Evolutionary conservation across 1,140 invertebrate genomes (phyloP), one percentile per base, ranked within the genome.

Genomic region (Dendroctonus valens): DNA sequence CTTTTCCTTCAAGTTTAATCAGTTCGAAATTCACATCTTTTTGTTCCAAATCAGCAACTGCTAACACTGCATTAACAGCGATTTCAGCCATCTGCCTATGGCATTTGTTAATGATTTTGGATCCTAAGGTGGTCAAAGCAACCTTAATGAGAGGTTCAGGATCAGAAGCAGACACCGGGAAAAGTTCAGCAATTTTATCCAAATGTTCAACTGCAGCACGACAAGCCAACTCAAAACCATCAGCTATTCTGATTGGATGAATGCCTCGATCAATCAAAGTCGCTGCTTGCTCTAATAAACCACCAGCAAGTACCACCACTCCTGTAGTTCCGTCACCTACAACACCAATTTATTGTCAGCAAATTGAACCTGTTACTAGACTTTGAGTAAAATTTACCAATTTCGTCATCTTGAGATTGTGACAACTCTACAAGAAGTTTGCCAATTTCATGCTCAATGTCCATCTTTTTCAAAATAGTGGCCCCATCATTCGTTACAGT

Each of bases 361-460:
- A 40, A 38, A 3, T 26, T 26, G 26, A 1, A 26, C 26, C 26
- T 26, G 26, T 26, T 26, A 26, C 26, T 26, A 26, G 26, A 48
- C 11, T 8, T 5, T 48, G 14, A 59, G 5, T 12, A 5, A 57
- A 63, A 63, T 55, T 46, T 63, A 72, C 69, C 97, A 77, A 99
- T 99, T 84, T 99, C 98, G 83, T 99, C 96, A 81, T 99, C 98
- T 79, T 99, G 97, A 63, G 96, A 98, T 79, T 99, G 96, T 9
- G 95, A 96, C 49, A 99, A 81, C 76, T 99, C 94, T 11, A 99
- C 97, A 87, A 99, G 92, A 5, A 99, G 80, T 77, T 99, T 99
- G 38, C 95, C 97, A 75, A 99, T 96, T 84, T 99, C 91, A 80
- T 99, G 96, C 14, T 99, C 95, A 9, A 99, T 94, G 82, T 99